Evolutionary conservation across 2,113 vertebrate genomes (phyloP).

Genomic region (Perca flavescens): DNA sequence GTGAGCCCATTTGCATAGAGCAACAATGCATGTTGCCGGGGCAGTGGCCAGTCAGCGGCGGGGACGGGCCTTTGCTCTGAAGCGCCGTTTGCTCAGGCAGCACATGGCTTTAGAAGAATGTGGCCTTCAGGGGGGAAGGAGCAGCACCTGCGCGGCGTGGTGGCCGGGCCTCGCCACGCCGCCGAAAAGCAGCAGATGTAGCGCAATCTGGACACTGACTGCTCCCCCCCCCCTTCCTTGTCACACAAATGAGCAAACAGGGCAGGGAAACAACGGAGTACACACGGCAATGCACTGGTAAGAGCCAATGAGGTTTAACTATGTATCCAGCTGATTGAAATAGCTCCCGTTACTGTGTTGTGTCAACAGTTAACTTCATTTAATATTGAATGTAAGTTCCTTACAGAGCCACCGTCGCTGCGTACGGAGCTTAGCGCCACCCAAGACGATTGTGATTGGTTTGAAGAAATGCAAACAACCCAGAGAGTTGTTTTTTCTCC

Average conservation of each 20-base stretch:
- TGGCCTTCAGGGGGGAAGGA: slow-evolving; percentile 67
- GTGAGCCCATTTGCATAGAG: slow-evolving; percentile 93
- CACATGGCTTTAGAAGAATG: slow-evolving; percentile 83
- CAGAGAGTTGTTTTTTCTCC: no score
- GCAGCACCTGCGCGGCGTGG: slow-evolving; percentile 69
- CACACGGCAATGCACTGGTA: no score
- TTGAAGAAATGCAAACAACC: no score
- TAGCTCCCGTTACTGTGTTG: no score
- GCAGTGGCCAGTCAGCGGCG: slow-evolving; percentile 85
- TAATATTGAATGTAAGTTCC: no score
- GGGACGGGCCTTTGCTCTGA: slow-evolving; percentile 69
- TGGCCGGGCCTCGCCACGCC: slow-evolving; percentile 41
- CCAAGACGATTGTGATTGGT: no score
- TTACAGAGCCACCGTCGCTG: no score
- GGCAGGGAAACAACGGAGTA: slow-evolving; percentile 6
- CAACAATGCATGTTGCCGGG: slow-evolving; percentile 90
- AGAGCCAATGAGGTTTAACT: no score
- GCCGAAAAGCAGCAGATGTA: slow-evolving; percentile 66
- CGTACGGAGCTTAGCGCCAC: no score
- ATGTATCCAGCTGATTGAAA: no score
- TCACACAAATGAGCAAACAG: slow-evolving; percentile 51
- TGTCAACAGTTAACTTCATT: no score
- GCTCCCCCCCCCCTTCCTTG: neutral
- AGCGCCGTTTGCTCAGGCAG: slow-evolving; percentile 68
- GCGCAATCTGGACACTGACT: slow-evolving; percentile 50